Percentiles rank a stretch among this genome's conserved stretches.
Evolutionary conservation across 2,888 invertebrate species (phyloP).

Genomic region (Heteromurus nitidus): DNA sequence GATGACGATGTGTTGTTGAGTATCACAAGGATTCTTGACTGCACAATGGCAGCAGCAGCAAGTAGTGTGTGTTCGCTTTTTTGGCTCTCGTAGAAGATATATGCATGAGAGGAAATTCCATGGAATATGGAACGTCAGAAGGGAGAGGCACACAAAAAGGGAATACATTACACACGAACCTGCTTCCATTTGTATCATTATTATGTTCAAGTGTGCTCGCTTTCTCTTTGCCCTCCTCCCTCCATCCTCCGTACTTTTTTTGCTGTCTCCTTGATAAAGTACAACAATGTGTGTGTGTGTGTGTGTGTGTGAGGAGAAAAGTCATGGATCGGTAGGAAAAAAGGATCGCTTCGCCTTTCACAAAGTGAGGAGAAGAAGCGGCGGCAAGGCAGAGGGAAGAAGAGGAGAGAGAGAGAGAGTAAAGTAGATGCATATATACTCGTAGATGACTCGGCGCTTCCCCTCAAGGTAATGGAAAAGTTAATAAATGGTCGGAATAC

Average conservation of each 20-base stretch:
- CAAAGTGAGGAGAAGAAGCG: neutral
- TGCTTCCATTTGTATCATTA: conserved; percentile 4
- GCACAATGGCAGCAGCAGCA: too few species aligned
- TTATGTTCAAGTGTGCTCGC: conserved; percentile 12
- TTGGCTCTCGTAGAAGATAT: too few species aligned
- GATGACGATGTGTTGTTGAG: too few species aligned
- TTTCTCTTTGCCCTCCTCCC: conserved; percentile 1
- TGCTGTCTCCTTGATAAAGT: conserved; percentile 8
- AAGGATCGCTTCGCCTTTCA: neutral
- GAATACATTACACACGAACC: neutral
- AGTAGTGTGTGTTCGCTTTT: too few species aligned
- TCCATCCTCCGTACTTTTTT: neutral
- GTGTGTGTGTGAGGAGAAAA: neutral
- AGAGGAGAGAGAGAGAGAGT: neutral
- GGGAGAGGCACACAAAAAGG: too few species aligned
- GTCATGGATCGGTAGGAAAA: too few species aligned
- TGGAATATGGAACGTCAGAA: too few species aligned
- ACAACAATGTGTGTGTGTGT: conserved; percentile 23
- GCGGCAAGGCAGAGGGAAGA: neutral
- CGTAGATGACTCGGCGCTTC: conserved; percentile 31
- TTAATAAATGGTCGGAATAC: conserved; percentile 63
- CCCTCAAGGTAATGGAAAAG: conserved; percentile 67
- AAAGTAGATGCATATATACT: neutral
- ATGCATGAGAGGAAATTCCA: neutral
- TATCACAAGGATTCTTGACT: too few species aligned